Base-by-base conservation (phyloP, 2,797 vertebrate genomes). In the Sebastes miniatus region DNA sequence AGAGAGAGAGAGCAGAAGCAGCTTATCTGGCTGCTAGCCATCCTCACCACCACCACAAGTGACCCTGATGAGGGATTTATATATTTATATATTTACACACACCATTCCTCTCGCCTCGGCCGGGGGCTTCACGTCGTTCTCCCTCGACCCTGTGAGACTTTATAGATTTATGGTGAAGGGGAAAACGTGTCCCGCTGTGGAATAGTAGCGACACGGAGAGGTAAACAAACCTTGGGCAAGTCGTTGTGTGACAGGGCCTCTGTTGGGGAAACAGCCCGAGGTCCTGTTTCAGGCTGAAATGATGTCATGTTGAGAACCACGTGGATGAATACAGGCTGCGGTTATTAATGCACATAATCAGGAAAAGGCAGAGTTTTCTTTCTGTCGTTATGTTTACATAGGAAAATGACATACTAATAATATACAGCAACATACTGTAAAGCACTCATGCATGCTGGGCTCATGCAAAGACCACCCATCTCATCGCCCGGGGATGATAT, bases 51-150 rank as follows among this genome's bases (percentile, higher is more conserved):
- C 64, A 70, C 81, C 83, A 88, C 88, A 87, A 85, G 84, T 70
- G 84, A 87, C 89, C 89, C 90, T 39, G 80, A 87, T 36, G 84
- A 91, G 69, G 75, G 91, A 92, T 93, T 93, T 91, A 90, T 92
- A 86, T 88, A 71, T 90, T 89, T 89, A 90, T 80, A 81, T 73
- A 47, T 25, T 31, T 29, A 82, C 69, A 70, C 22, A 88, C 80
- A 73, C 76, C 59, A 43, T 75, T 80, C 70, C 77, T 57, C 74
- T 84, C 61, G 9, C 69, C 67, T 81, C 58, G 6, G 76, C 80
- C 66, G 27, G 78, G 39, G 73, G 64, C 59, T 82, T 70, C 57
- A 52, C 31, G 61, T 80, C 61, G 16, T 67, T 74, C 72, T 71
- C 65, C 82, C 63, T 69, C n/a, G 0, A 70, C 73, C 89, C 83